These are phyloP conservation scores for Dinocampus coccinellae DNA, from an alignment of 2,888 invertebrate genomes.

Conservation along the genomic window DNA sequence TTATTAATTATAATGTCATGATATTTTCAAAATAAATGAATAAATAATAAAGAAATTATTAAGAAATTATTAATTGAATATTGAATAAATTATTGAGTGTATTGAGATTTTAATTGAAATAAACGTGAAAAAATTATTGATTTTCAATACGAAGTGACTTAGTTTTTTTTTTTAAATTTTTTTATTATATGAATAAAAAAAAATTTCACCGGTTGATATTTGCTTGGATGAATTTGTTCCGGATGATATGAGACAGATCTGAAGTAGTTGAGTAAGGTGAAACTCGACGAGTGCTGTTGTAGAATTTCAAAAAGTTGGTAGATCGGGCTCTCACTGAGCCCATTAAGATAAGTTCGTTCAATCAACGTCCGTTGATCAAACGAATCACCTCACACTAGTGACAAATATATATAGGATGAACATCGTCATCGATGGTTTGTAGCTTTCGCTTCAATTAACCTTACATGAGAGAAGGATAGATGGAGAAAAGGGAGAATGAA, in stretches of 20 bases:
- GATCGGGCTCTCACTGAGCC: conserved; percentile 53
- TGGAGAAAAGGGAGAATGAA: conserved; percentile 25
- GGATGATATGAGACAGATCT: background rate
- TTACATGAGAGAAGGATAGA: conserved; percentile 42
- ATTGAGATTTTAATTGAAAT: background rate
- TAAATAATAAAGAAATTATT: background rate
- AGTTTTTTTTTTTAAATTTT: background rate
- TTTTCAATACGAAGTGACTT: background rate
- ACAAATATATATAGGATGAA: background rate
- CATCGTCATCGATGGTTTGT: conserved; percentile 21
- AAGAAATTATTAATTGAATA: background rate
- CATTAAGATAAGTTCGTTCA: conserved; percentile 54
- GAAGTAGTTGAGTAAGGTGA: background rate
- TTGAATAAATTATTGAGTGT: background rate
- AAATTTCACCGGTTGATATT: background rate
- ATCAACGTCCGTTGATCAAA: conserved; percentile 52
- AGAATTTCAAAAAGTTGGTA: conserved; percentile 29
- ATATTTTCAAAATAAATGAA: background rate
- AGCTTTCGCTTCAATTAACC: conserved; percentile 60
- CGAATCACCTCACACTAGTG: conserved; percentile 17
- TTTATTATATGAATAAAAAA: background rate
- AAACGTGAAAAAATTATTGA: conserved; percentile 11
- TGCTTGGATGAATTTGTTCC: conserved; percentile 11
- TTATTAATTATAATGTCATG: background rate
- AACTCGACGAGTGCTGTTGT: conserved; percentile 1